phyloP scores from a whole-genome alignment of 1,140 invertebrate species.

The Drosophila novamexicana region DNA sequence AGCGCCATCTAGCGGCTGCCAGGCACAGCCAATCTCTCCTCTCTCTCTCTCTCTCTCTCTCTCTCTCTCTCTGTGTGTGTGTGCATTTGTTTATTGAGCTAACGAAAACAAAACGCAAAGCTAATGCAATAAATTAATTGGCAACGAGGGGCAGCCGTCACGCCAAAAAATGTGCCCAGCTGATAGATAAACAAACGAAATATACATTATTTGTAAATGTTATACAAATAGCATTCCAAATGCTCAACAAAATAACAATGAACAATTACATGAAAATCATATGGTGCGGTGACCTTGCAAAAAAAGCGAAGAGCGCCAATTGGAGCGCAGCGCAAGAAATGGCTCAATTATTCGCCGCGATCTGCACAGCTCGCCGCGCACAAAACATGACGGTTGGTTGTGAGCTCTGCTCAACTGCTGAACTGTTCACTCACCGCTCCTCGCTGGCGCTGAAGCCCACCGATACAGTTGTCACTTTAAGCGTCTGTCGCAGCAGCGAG shows the following conservation, averaged over 20 bases:
- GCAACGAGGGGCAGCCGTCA: conserved; percentile 27
- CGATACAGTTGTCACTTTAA: conserved; percentile 62
- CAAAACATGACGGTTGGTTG: not conserved
- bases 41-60: not conserved
- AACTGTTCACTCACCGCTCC: conserved; percentile 43
- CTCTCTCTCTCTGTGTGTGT: conserved; percentile 7
- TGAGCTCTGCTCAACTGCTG: not conserved
- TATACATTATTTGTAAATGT: conserved; percentile 31
- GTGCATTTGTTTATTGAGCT: conserved; percentile 41
- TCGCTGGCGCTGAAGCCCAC: conserved; percentile 55
- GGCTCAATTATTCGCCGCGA: conserved; percentile 16
- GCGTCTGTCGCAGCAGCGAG: conserved; percentile 63
- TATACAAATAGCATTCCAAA: conserved; percentile 23
- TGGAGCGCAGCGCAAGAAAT: conserved; percentile 32
- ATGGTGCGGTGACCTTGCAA: conserved; percentile 11
- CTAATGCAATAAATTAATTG: conserved; percentile 54
- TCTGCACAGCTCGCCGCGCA: conserved; percentile 5
- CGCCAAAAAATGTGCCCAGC: conserved; percentile 34
- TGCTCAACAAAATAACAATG: conserved; percentile 11
- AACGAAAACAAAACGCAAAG: conserved; percentile 51
- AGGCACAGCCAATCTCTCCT: conserved; percentile 27
- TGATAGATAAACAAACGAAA: conserved; percentile 38
- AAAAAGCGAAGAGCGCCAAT: conserved; percentile 5
- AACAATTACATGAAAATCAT: conserved; percentile 19
- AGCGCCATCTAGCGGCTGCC: conserved; percentile 34